These are phyloP conservation scores for Drosophila barbarae DNA, from an alignment of 2,888 invertebrate genomes.

Conservation along the genomic window DNA sequence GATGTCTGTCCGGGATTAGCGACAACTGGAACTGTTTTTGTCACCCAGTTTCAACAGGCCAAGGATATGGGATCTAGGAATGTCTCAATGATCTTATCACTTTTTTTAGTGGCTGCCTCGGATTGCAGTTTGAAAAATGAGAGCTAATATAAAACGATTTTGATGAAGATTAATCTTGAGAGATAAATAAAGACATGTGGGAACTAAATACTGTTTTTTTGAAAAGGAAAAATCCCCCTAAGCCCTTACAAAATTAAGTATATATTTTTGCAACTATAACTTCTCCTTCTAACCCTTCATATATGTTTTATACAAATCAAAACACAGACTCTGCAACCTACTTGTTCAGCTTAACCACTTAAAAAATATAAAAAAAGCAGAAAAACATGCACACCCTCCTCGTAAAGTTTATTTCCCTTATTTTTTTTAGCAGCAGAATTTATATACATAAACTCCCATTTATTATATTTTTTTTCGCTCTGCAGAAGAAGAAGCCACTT, in stretches of 20 bases:
- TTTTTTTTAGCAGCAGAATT: constrained; percentile 12
- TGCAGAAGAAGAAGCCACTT: constrained; percentile 57
- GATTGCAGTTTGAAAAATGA: constrained; percentile 38
- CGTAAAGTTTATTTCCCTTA: constrained; percentile 47
- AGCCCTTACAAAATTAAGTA: constrained; percentile 19
- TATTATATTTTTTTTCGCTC: constrained; percentile 25
- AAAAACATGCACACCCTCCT: constrained; percentile 37
- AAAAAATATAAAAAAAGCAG: neutral
- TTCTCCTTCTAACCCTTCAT: neutral
- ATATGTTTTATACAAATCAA: neutral
- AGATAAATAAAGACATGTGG: constrained; percentile 6
- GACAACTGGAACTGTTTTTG: constrained; percentile 40
- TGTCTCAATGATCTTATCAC: constrained; percentile 56
- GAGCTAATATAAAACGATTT: neutral
- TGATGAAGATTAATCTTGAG: neutral
- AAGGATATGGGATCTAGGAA: neutral
- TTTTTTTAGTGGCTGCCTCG: constrained; percentile 51
- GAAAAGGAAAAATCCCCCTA: neutral
- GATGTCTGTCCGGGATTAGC: constrained; percentile 53
- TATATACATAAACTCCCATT: constrained; percentile 29
- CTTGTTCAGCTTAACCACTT: constrained; percentile 30
- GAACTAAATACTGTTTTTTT: constrained; percentile 1
- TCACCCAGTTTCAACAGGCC: constrained; percentile 13
- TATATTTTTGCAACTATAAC: constrained; percentile 37
- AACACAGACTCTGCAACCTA: constrained; percentile 36